Percentiles rank a stretch among this genome's conserved stretches.
Evolutionary conservation across 2,113 vertebrate genomes (phyloP).

Genomic region (Struthio camelus): DNA sequence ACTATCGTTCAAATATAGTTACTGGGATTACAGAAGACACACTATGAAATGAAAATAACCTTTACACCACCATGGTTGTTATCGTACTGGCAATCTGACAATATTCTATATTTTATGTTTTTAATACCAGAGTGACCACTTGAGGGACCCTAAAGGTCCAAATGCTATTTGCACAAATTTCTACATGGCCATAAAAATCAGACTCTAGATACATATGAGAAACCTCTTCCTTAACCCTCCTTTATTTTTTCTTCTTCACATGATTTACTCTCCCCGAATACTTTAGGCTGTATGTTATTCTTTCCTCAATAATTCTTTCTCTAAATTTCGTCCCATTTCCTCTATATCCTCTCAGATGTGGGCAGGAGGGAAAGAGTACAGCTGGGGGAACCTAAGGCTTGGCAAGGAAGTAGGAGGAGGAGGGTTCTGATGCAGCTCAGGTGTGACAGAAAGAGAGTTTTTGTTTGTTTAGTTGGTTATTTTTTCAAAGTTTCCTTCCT

Average conservation of each 20-base stretch:
- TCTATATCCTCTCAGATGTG: not conserved
- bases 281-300: not conserved
- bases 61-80: not conserved
- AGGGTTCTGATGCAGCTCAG: not conserved
- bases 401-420: not conserved
- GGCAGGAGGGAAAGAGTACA: not conserved
- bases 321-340: not conserved
- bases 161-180: slow-evolving; percentile 1
- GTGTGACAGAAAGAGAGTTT: not conserved
- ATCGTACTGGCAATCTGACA: not conserved
- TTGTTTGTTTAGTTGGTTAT: not conserved
- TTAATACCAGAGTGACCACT: slow-evolving; percentile 32
- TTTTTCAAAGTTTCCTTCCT: not conserved
- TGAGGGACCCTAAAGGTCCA: not conserved
- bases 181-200: not conserved
- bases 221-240: not conserved
- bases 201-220: not conserved
- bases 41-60: slow-evolving; percentile 27
- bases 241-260: not conserved
- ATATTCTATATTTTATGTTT: not conserved
- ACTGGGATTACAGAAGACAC: not conserved
- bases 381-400: not conserved
- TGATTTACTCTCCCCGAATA: not conserved
- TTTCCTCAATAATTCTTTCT: not conserved
- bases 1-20: not conserved